Evolutionary conservation across 2,888 invertebrate species (phyloP).

Genomic region (Oscheius sp.): DNA sequence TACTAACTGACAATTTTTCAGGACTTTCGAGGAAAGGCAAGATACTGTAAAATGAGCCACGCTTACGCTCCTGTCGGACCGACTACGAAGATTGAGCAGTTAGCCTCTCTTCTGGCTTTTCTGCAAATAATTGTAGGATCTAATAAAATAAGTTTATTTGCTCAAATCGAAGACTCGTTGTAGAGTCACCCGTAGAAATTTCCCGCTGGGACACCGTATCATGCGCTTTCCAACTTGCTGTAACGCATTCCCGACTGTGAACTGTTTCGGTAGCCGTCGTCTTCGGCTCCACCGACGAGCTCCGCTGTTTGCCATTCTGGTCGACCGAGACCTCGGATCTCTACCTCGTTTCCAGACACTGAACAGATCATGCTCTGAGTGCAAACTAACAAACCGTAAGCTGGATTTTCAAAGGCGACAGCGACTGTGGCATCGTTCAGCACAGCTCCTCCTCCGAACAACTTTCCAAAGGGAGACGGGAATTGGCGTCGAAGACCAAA

Average conservation of each 20-base stretch:
- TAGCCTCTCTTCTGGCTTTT: no score
- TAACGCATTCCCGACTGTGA: conserved; percentile 56
- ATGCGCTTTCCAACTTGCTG: conserved; percentile 48
- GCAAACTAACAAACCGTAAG: conserved; percentile 40
- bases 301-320: conserved; percentile 57
- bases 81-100: no score
- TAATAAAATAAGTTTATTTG: conserved; percentile 6
- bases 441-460: conserved; percentile 34
- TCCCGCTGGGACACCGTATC: conserved; percentile 29
- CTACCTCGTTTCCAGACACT: conserved; percentile 51
- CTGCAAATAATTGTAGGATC: no score
- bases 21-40: no score
- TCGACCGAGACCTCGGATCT: conserved; percentile 58
- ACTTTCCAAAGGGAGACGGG: conserved; percentile 48
- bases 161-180: conserved; percentile 2
- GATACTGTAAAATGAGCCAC: no score
- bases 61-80: no score
- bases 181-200: conserved; percentile 10
- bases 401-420: conserved; percentile 62
- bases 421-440: conserved; percentile 52
- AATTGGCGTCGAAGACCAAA: conserved; percentile 44
- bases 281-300: conserved; percentile 43
- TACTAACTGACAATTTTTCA: no score
- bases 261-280: conserved; percentile 38
- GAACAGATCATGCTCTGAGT: conserved; percentile 4